These are phyloP conservation scores for Nephila pilipes DNA, from an alignment of 1,140 invertebrate species.

Conservation along the genomic window DNA sequence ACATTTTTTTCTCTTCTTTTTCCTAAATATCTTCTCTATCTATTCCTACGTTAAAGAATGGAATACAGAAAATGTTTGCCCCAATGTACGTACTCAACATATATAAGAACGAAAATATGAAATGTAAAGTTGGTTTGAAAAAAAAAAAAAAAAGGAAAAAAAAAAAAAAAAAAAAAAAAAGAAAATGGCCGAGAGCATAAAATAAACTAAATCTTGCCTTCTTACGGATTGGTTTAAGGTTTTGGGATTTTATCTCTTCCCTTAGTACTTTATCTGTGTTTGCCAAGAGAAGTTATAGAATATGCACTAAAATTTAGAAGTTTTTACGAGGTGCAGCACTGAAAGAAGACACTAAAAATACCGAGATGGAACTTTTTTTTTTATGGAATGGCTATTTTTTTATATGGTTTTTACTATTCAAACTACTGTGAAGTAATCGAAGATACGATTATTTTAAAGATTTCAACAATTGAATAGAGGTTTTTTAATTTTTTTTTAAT, in stretches of 20 bases:
- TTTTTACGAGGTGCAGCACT: not conserved
- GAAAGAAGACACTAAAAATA: slow-evolving; percentile 2
- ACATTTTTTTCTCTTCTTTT: not conserved
- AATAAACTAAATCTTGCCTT: slow-evolving; percentile 21
- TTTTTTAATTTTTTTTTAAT: not conserved
- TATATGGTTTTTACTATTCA: not conserved
- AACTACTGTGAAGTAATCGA: not conserved
- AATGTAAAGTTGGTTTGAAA: slow-evolving; percentile 42
- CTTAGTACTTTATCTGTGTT: slow-evolving; percentile 45
- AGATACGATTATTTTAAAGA: not conserved
- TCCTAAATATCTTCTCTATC: slow-evolving; percentile 24
- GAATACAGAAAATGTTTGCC: slow-evolving; percentile 65
- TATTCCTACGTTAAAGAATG: slow-evolving; percentile 25
- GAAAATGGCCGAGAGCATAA: not conserved
- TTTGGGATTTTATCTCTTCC: slow-evolving; percentile 21
- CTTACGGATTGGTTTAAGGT: slow-evolving; percentile 49
- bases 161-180: not conserved
- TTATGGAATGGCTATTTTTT: not conserved
- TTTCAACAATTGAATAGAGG: not conserved
- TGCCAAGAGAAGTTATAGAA: slow-evolving; percentile 18
- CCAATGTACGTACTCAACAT: not conserved
- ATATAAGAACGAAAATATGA: slow-evolving; percentile 12
- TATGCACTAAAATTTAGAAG: slow-evolving; percentile 14
- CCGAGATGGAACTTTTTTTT: not conserved
- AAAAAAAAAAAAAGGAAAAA: not conserved